A percentile compares a stretch with the other conserved stretches of the same genome.
Evolutionary conservation across 2,113 vertebrate species (phyloP).

Genomic region (Candoia aspera): DNA sequence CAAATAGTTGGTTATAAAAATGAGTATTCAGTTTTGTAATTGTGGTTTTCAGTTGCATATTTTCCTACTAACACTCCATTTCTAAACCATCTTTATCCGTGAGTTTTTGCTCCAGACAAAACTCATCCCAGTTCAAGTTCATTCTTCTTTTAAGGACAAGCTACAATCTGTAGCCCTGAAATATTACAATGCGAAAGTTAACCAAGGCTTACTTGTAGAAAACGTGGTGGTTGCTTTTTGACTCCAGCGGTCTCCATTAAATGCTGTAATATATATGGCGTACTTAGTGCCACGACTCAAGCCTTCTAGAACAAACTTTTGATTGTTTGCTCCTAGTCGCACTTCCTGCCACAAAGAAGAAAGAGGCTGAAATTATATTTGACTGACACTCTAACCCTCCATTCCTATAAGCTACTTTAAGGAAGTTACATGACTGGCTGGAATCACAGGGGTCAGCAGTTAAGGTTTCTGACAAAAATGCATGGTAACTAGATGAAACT

Average conservation of each 20-base stretch:
- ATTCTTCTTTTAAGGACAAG: background rate
- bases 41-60: slow-evolving; percentile 6
- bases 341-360: slow-evolving; percentile 68
- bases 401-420: background rate
- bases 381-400: background rate
- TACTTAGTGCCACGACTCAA: slow-evolving; percentile 76
- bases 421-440: background rate
- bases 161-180: background rate
- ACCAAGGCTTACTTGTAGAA: slow-evolving; percentile 75
- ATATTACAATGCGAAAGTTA: background rate
- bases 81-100: background rate
- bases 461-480: background rate
- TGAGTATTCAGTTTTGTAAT: background rate
- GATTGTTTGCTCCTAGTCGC: slow-evolving; percentile 66
- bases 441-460: background rate
- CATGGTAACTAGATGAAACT: background rate
- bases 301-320: slow-evolving; percentile 69
- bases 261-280: slow-evolving; percentile 77
- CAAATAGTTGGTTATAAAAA: background rate
- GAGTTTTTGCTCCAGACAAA: background rate
- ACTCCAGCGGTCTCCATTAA: slow-evolving; percentile 77
- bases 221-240: slow-evolving; percentile 72
- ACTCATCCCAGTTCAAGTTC: background rate
- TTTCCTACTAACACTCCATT: background rate
- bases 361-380: background rate